Percentiles rank a stretch among this genome's conserved stretches.
These are phyloP conservation scores for Ornithoptera priamus DNA, from an alignment of 2,888 invertebrate species.

Conservation along the genomic window DNA sequence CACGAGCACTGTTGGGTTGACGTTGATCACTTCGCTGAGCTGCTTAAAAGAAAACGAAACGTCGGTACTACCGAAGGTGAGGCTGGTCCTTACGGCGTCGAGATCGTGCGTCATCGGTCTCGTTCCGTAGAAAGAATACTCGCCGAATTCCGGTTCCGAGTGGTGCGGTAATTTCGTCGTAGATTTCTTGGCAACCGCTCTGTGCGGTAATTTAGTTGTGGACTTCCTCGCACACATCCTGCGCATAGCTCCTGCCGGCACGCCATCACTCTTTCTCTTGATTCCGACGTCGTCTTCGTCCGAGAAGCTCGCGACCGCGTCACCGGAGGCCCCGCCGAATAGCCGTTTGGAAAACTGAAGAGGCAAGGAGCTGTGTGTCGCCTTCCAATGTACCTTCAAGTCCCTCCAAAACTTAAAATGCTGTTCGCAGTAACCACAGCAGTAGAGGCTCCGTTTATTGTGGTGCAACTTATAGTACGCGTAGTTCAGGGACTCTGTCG, in stretches of 20 bases:
- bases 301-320: constrained; percentile 27
- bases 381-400: constrained; percentile 47
- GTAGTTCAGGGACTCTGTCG: constrained; percentile 45
- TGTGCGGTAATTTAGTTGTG: constrained; percentile 64
- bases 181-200: constrained; percentile 52
- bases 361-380: constrained; percentile 40
- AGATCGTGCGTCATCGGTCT: constrained; percentile 58
- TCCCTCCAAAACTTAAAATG: constrained; percentile 47
- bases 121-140: constrained; percentile 75
- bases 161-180: constrained; percentile 54
- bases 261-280: constrained; percentile 6
- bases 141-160: constrained; percentile 43
- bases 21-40: constrained; percentile 73
- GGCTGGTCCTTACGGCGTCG: constrained; percentile 68
- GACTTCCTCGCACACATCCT: constrained; percentile 69
- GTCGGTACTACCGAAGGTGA: constrained; percentile 75
- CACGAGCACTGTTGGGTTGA: constrained; percentile 72
- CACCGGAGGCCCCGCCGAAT: not conserved
- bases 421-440: constrained; percentile 46
- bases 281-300: constrained; percentile 29
- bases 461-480: constrained; percentile 46
- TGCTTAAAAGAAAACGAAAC: constrained; percentile 70
- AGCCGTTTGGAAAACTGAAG: constrained; percentile 35
- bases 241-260: constrained; percentile 28
- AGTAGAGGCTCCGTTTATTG: constrained; percentile 40